phyloP scores from a whole-genome alignment of 2,888 invertebrate species.

The Euphydryas editha region DNA sequence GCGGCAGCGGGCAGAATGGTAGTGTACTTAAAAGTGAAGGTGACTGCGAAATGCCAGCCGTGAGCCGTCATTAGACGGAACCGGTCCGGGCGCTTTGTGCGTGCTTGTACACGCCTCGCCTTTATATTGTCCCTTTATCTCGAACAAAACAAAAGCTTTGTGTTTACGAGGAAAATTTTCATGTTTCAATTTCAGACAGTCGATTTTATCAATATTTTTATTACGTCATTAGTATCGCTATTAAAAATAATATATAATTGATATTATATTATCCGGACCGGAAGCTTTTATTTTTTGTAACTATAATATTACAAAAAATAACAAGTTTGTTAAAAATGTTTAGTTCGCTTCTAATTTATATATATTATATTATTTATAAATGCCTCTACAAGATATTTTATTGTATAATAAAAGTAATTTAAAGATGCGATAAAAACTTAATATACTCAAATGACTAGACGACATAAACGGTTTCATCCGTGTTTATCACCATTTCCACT shows the following conservation, averaged over 20 bases:
- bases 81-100: conserved; percentile 23
- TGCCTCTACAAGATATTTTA: neutral
- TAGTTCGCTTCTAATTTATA: neutral
- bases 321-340: neutral
- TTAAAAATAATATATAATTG: too few species aligned
- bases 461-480: too few species aligned
- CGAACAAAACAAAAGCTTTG: conserved; percentile 1
- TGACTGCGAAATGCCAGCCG: conserved; percentile 53
- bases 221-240: too few species aligned
- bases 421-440: neutral
- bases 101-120: conserved; percentile 23
- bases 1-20: conserved; percentile 6
- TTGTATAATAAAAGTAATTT: neutral
- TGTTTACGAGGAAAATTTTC: neutral
- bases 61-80: conserved; percentile 32
- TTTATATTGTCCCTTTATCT: conserved; percentile 1
- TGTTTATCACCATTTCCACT: too few species aligned
- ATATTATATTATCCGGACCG: too few species aligned
- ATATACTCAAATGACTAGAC: too few species aligned
- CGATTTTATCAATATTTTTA: neutral
- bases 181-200: neutral
- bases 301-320: neutral
- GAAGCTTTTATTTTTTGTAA: too few species aligned
- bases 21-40: conserved; percentile 67
- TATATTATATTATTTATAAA: neutral